Percentiles rank a stretch among this genome's conserved stretches.
Evolutionary conservation across 2,113 vertebrate genomes (phyloP).

Genomic region (Elaphurus davidianus): DNA sequence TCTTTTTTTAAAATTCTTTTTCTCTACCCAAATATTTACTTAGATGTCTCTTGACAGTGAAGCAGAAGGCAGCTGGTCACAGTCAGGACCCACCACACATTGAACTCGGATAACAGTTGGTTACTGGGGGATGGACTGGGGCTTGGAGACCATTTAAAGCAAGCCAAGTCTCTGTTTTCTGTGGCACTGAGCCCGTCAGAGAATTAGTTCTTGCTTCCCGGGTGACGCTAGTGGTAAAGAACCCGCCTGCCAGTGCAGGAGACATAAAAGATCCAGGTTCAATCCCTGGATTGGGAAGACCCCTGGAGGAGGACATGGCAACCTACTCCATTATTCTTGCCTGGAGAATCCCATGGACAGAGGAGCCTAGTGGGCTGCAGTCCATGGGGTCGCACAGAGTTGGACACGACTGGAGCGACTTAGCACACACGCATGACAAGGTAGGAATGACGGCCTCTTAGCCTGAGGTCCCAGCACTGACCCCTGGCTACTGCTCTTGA

Average conservation of each 20-base stretch:
- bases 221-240: neutral
- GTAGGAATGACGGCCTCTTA: neutral
- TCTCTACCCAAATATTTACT: conserved; percentile 11
- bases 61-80: neutral
- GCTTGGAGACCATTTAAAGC: neutral
- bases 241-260: neutral
- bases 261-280: neutral
- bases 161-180: neutral
- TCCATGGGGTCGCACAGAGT: neutral
- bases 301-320: neutral
- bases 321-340: neutral
- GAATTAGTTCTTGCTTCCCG: neutral
- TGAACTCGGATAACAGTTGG: neutral
- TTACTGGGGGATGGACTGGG: neutral
- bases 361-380: neutral
- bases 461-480: neutral
- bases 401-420: neutral
- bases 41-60: neutral
- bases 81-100: neutral
- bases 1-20: neutral
- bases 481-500: neutral
- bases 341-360: neutral
- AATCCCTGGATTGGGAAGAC: neutral
- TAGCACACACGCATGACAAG: neutral
- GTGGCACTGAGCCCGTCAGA: neutral